Evolutionary conservation across 1,140 invertebrate species (phyloP), one percentile per base, ranked within the genome.

Genomic region (Drosophila saltans): DNA sequence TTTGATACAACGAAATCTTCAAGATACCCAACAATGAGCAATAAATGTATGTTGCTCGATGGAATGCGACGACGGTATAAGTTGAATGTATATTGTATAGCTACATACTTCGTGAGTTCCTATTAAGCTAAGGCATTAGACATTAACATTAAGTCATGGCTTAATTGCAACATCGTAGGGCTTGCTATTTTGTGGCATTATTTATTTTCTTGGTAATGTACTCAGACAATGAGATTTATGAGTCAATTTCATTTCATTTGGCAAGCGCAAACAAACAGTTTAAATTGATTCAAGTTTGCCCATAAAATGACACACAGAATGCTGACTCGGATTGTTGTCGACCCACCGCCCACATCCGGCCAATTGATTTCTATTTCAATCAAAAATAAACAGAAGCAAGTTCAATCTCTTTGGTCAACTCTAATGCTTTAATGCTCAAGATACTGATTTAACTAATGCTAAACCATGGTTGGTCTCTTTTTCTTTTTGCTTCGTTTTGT

Each of bases 261-360:
- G 57, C 52, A 60, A 58, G 6, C n/a, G 6, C n/a, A 16, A 41
- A 41, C 40, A 75, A 75, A 65, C 64, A 69, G 45, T 64, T 74
- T 69, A 62, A 88, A 88, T 89, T 86, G 83, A 77, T 77, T 88
- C 26, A 80, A 88, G 65, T 78, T 76, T 70, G 30, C 62, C 74
- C 64, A 76, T 72, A 33, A 41, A 39, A 60, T 45, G 43, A 24
- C 48, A 75, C 56, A 75, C 60, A 76, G 66, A 70, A 67, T 56
- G 65, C 40, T 60, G 56, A 68, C 41, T 77, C 40, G 24, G 43
- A 41, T 28, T 30, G 21, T 28, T 30, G 21, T 33, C 21, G 45
- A 28, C 62, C 26, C 5, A 65, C 16, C 62, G 10, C 28, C 59
- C 45, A 62, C 16, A 33, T 41, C 26, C 8, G n/a, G 24, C 26